Base-by-base conservation (phyloP, 2,888 invertebrate species). In the Cryptocephalus moraei region DNA sequence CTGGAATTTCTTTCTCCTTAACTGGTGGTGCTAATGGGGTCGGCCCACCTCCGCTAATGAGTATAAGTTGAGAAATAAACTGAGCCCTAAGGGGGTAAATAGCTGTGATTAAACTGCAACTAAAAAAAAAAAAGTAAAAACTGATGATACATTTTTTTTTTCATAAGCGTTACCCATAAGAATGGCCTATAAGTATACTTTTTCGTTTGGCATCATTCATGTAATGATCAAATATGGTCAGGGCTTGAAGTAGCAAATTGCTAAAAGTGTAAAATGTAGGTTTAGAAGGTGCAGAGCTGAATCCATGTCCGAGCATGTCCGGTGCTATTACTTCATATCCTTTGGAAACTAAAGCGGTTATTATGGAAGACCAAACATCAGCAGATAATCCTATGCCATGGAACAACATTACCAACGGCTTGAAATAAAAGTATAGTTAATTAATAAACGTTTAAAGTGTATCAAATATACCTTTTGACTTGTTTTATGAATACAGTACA, bases 31-130 rank as follows among this genome's bases (percentile, higher is more conserved):
- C 78, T 46, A 84, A 69, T 12, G 82, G 80, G 2, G 79, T 80
- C 6, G 84, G 84, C 4, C 81, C 81, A 11, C 83, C 83, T 14
- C 82, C 81, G 64, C 80, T 80, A 52, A 82, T 78, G 55, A 83
- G 64, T 43, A 83, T 75, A 47, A 84, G 63, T 58, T 79, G 78
- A n/a, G 74, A 70, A 33, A 82, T 75, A 59, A 75, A 73, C 49
- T 71, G 68, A 13, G 76, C 71, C 56, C 80, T 72, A 52, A 76
- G 75, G 48, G 76, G 69, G 33, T 79, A 79, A 51, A 82, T 60
- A 8, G 79, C 78, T 12, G 79, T 74, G 8, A 79, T 80, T 60
- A 82, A 74, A 57, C 81, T 80, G 64, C 79, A 80, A 42, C 81
- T 81, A 62, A 22, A 22, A 22, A 22, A 4, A 22, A 22, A 22